Conservation (phyloP, 2,113 vertebrate species). For the Nycticorax nycticorax region DNA sequence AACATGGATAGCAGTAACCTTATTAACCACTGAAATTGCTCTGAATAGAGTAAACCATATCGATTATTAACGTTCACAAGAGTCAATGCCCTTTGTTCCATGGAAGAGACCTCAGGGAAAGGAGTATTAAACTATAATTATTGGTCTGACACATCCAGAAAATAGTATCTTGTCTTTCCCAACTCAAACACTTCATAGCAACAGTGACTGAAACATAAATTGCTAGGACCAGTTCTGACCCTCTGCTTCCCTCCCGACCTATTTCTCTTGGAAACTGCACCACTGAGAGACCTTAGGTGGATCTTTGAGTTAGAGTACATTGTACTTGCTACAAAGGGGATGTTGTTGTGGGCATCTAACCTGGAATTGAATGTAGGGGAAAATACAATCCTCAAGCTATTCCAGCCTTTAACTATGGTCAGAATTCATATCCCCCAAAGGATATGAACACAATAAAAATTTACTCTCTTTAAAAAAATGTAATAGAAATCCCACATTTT, state of each 20-base stretch:
- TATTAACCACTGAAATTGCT: slow-evolving; percentile 22
- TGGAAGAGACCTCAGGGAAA: not conserved
- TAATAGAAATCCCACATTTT: not conserved
- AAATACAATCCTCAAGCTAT: not conserved
- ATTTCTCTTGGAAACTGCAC: not conserved
- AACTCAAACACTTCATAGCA: not conserved
- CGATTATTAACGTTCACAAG: not conserved
- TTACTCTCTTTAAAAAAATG: not conserved
- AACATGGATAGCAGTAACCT: not conserved
- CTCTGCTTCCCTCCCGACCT: not conserved
- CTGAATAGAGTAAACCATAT: not conserved
- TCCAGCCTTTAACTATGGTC: not conserved
- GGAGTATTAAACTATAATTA: not conserved
- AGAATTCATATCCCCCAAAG: not conserved
- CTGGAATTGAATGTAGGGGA: not conserved
- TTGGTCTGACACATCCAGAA: not conserved
- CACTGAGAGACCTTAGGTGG: not conserved
- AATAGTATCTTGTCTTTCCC: not conserved
- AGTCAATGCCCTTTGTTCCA: not conserved
- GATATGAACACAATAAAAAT: not conserved
- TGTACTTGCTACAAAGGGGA: not conserved
- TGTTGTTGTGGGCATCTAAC: not conserved
- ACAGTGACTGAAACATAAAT: not conserved
- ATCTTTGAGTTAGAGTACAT: not conserved
- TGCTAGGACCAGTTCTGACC: not conserved